phyloP scores from a whole-genome alignment of 1,140 invertebrate species.

The Macrosteles quadrilineatus region DNA sequence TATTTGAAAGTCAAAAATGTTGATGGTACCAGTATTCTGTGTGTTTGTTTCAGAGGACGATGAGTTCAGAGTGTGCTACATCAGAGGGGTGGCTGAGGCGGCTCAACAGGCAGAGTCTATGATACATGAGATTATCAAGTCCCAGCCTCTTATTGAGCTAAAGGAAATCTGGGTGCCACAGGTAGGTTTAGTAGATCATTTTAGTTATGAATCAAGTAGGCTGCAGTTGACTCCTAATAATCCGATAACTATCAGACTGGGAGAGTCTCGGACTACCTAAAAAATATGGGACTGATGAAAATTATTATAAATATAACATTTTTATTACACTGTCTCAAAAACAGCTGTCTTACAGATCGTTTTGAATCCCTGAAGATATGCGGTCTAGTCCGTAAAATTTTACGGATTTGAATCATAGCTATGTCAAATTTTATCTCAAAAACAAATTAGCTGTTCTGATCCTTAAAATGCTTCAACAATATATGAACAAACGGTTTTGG shows the following conservation, averaged over 20 bases:
- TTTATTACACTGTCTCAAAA: too few relatives aligned
- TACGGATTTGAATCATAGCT: too few relatives aligned
- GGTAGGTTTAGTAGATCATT: constrained; percentile 37
- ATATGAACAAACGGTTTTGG: too few relatives aligned
- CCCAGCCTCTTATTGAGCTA: constrained; percentile 64
- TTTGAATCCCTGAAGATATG: too few relatives aligned
- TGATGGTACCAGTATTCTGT: too few relatives aligned
- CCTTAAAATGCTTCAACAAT: too few relatives aligned
- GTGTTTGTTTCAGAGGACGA: constrained; percentile 54
- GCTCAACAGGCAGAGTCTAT: constrained; percentile 68
- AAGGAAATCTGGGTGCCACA: constrained; percentile 64
- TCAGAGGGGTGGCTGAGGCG: constrained; percentile 61
- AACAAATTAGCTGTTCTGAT: too few relatives aligned
- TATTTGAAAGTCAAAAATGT: too few relatives aligned
- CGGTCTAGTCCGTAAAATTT: too few relatives aligned
- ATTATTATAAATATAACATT: background rate
- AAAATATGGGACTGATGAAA: background rate
- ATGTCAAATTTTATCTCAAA: too few relatives aligned
- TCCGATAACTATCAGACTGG: background rate
- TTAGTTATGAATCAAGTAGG: too few relatives aligned
- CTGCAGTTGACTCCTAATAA: background rate
- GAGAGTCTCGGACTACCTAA: background rate
- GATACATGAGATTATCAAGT: constrained; percentile 68
- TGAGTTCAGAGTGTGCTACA: constrained; percentile 61
- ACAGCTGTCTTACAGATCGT: too few relatives aligned